Evolutionary conservation across 2,888 invertebrate genomes (phyloP), one percentile per base, ranked within the genome.

Genomic region (Caenorhabditis doughertyi): DNA sequence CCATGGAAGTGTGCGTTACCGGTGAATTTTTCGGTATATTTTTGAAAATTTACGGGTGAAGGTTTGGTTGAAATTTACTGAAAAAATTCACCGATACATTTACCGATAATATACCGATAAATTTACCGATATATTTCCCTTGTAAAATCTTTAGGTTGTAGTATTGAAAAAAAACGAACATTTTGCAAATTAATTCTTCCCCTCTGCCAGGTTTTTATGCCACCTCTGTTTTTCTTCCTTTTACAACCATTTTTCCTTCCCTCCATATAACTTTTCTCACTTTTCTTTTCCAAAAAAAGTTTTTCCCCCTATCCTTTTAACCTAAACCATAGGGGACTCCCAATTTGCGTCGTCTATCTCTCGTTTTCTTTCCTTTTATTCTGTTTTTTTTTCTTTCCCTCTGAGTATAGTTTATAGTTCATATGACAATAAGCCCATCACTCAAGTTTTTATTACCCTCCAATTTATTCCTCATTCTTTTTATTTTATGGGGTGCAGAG

Each of bases 311-410:
- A 3, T 16, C 39, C 39, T 11, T 39, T 39, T 13, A 39, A 39
- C 39, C 39, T 39, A 39, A 39, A 39, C 39, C 39, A 39, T 9
- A 39, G 39, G 39, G 49, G 18, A 11, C 39, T 21, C 5, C 49
- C 49, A 49, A 49, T 55, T 55, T 27, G 27, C n/a, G 55, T 55
- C 55, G n/a, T 23, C n/a, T 55, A 16, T 29, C 27, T 16, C n/a
- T 55, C 23, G 5, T 55, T 25, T 27, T 51, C 51, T 44, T 16
- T n/a, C 18, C 16, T 9, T 49, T 16, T 49, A 18, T 21, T 49
- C 44, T n/a, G n/a, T 21, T 9, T 49, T 16, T 49, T 49, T 21
- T 49, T 21, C 21, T 49, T 21, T 1, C 49, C 4, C 16, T 21
- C 16, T 21, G 18, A 49, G 21, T 21, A 5, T 49, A 3, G 3